Evolutionary conservation across 2,888 invertebrate species (phyloP).

Genomic region (Tetragonisca angustula): DNA sequence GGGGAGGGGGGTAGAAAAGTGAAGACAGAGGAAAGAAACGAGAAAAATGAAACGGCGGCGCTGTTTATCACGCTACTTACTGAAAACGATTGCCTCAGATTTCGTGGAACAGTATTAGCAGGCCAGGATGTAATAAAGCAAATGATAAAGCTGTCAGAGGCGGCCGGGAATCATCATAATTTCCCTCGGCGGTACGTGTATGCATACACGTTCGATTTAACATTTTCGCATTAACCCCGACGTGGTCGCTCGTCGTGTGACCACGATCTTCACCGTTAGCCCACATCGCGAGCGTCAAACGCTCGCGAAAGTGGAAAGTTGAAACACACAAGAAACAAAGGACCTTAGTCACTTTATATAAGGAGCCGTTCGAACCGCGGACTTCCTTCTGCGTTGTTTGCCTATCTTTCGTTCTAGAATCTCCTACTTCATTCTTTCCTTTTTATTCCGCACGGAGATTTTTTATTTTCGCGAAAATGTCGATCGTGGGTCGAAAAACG

Average conservation of each 20-base stretch:
- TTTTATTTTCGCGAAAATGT: no score
- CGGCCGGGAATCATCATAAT: background rate
- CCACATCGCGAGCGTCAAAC: slow-evolving; percentile 2
- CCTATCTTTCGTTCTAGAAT: background rate
- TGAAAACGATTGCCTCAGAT: background rate
- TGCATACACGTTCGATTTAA: background rate
- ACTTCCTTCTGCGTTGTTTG: background rate
- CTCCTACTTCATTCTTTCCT: no score
- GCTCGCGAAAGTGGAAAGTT: slow-evolving; percentile 40
- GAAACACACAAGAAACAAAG: slow-evolving; percentile 26
- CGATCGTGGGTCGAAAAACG: no score
- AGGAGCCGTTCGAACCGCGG: slow-evolving; percentile 4
- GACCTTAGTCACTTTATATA: slow-evolving; percentile 29
- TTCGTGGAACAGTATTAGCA: background rate
- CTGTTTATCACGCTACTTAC: background rate
- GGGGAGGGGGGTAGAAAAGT: no score
- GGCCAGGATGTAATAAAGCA: background rate
- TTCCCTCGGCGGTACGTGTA: background rate
- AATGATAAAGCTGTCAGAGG: background rate
- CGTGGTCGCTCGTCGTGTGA: slow-evolving; percentile 1
- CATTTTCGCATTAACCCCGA: slow-evolving; percentile 8
- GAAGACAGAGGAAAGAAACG: background rate
- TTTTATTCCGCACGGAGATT: no score
- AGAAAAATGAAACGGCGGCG: no score
- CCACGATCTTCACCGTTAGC: slow-evolving; percentile 22